Conservation (phyloP, 2,797 vertebrate genomes). For the Chiloscyllium punctatum region DNA sequence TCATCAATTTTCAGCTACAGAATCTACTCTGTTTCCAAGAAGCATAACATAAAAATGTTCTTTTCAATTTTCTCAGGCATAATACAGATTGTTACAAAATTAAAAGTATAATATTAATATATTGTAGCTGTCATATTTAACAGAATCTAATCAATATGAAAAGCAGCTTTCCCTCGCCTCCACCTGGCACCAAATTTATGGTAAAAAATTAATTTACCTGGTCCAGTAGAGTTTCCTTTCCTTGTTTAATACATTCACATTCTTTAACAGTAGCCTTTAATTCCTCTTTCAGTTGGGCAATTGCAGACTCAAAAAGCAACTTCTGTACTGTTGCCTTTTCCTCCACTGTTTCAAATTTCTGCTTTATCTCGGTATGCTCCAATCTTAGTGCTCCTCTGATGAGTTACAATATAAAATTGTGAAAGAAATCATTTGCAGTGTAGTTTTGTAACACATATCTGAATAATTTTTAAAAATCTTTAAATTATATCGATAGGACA, state of each 20-base stretch:
- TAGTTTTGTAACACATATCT: background rate
- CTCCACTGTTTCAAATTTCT: slow-evolving; percentile 46
- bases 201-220: slow-evolving; percentile 44
- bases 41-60: background rate
- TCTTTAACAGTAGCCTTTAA: slow-evolving; percentile 47
- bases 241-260: slow-evolving; percentile 46
- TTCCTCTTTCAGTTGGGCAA: slow-evolving; percentile 50
- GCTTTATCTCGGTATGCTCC: slow-evolving; percentile 51
- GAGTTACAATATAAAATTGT: slow-evolving; percentile 31
- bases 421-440: background rate
- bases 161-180: background rate
- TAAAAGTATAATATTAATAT: background rate
- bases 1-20: background rate
- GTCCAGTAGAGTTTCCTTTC: slow-evolving; percentile 48
- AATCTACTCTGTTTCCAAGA: background rate
- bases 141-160: background rate
- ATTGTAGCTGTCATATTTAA: background rate
- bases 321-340: slow-evolving; percentile 47
- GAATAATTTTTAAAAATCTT: background rate
- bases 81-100: background rate
- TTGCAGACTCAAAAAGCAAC: slow-evolving; percentile 50
- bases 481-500: background rate
- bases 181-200: background rate
- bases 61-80: background rate
- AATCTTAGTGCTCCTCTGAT: slow-evolving; percentile 51